Percentiles rank a stretch among this genome's conserved stretches.
Evolutionary conservation across 2,113 vertebrate genomes (phyloP).

Genomic region (Triplophysa dalaica): DNA sequence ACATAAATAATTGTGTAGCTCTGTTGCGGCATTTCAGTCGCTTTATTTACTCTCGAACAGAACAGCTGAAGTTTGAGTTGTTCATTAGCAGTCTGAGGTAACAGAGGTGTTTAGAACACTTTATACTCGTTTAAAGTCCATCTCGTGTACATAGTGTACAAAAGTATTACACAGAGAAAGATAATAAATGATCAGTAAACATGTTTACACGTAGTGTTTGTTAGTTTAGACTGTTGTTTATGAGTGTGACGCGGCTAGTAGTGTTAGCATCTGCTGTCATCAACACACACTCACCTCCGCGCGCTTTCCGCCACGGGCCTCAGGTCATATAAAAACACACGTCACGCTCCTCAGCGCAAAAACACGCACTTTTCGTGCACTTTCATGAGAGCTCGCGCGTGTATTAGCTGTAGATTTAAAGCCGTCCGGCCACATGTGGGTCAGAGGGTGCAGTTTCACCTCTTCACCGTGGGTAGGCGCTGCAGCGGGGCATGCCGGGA

Average conservation of each 20-base stretch:
- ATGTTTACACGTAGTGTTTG: slow-evolving; percentile 4
- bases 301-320: neutral
- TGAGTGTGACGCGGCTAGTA: slow-evolving; percentile 29
- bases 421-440: slow-evolving; percentile 53
- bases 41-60: neutral
- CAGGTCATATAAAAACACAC: slow-evolving; percentile 6
- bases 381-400: slow-evolving; percentile 14
- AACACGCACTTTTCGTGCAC: slow-evolving; percentile 24
- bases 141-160: neutral
- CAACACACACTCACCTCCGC: slow-evolving; percentile 30
- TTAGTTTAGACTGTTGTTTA: slow-evolving; percentile 30
- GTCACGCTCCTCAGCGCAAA: neutral
- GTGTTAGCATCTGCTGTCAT: slow-evolving; percentile 35
- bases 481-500: slow-evolving; percentile 29
- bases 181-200: neutral
- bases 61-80: slow-evolving; percentile 22
- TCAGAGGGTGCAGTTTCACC: slow-evolving; percentile 30
- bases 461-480: slow-evolving; percentile 46
- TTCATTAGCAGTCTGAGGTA: neutral
- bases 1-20: neutral
- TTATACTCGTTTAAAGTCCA: neutral
- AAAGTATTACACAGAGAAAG: neutral
- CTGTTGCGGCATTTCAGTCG: neutral
- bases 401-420: slow-evolving; percentile 37
- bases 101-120: neutral